Evolutionary conservation across 2,888 invertebrate species (phyloP).

Genomic region (Cheilosia variabilis): DNA sequence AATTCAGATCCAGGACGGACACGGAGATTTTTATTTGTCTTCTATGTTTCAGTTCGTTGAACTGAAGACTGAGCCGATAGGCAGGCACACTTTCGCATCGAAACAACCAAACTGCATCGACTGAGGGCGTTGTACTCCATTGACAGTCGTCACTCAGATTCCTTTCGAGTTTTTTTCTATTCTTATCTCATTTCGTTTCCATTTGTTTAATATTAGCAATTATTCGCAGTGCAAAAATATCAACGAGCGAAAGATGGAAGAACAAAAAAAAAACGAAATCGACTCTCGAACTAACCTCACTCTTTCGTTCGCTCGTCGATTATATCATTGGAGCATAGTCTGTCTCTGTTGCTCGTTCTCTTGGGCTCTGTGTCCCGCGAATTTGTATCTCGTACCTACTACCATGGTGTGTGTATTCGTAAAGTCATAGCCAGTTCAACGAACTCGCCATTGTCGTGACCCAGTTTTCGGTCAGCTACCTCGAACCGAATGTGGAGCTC

Average conservation of each 20-base stretch:
- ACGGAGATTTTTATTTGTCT: background rate
- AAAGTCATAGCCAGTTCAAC: conserved; percentile 82
- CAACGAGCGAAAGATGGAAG: conserved; percentile 16
- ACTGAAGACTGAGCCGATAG: conserved; percentile 37
- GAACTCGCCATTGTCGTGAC: conserved; percentile 84
- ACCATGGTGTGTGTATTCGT: conserved; percentile 65
- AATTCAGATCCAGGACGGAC: conserved; percentile 57
- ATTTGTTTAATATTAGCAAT: conserved; percentile 67
- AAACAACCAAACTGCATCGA: conserved; percentile 15
- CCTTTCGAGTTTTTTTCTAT: conserved; percentile 26
- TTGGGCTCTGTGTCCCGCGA: conserved; percentile 76
- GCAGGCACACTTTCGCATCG: conserved; percentile 22
- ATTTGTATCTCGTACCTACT: conserved; percentile 60
- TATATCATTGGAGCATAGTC: conserved; percentile 26
- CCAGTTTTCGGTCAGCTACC: conserved; percentile 84
- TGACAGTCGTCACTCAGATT: conserved; percentile 52
- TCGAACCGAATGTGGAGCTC: conserved; percentile 83
- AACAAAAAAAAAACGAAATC: conserved; percentile 69
- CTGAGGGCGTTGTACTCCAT: conserved; percentile 64
- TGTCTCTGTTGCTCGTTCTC: conserved; percentile 44
- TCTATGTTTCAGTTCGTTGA: conserved; percentile 40
- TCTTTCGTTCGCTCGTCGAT: conserved; percentile 33
- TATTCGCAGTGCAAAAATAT: conserved; percentile 64
- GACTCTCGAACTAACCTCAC: conserved; percentile 66
- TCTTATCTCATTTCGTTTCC: conserved; percentile 53